Conservation (phyloP, 53 echinoderm and acorn worm genomes). For the Crossaster papposus region DNA sequence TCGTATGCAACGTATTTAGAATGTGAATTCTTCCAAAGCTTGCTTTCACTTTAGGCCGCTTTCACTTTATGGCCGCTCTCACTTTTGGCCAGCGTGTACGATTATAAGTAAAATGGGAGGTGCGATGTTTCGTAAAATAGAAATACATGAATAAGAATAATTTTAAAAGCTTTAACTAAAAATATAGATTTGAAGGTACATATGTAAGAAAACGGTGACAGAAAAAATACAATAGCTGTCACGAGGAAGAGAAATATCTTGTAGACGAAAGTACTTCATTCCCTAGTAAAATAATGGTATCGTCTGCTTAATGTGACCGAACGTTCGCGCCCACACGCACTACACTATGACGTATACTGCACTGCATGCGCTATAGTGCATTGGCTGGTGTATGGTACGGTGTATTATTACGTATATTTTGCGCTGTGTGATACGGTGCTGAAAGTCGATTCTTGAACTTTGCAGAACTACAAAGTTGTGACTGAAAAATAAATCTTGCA, state of each 20-base stretch:
- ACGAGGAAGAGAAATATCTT: background rate
- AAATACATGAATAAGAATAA: background rate
- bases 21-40: no score
- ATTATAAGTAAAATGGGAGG: background rate
- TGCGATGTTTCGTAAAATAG: background rate
- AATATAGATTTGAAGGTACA: no score
- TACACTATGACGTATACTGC: background rate
- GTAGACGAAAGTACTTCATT: background rate
- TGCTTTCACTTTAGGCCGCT: background rate
- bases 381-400: background rate
- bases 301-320: background rate
- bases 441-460: background rate
- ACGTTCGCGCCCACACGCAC: background rate
- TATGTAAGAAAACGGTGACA: no score
- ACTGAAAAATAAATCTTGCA: background rate
- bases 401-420: background rate
- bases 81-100: slow-evolving; percentile 1
- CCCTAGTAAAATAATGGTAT: slow-evolving; percentile 29
- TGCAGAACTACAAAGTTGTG: background rate
- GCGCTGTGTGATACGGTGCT: background rate
- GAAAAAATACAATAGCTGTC: no score
- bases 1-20: no score
- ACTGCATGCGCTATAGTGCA: background rate
- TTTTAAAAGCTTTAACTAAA: background rate
- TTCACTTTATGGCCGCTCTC: background rate